These are phyloP conservation scores for Garrulus glandarius DNA, from an alignment of 2,797 vertebrate species.

Conservation along the genomic window DNA sequence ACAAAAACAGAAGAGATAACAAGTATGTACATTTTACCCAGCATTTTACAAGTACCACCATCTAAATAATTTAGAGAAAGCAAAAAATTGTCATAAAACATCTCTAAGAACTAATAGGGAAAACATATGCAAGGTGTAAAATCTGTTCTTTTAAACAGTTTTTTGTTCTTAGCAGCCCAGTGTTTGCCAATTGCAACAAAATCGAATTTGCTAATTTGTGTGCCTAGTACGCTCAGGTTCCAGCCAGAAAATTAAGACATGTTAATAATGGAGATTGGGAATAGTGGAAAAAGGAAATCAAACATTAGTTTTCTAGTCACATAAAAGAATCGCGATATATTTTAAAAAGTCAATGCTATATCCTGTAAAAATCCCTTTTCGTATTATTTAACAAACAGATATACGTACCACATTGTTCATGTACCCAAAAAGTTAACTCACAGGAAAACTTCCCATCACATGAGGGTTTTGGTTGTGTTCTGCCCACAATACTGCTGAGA, in stretches of 20 bases:
- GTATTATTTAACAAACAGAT: constrained; percentile 6
- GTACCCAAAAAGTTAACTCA: constrained; percentile 54
- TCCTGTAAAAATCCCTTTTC: constrained; percentile 66
- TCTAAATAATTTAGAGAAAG: constrained; percentile 88
- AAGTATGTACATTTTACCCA: constrained; percentile 90
- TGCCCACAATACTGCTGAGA: not conserved
- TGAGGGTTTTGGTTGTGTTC: not conserved
- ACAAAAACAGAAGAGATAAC: constrained; percentile 85
- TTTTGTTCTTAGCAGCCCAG: constrained; percentile 67
- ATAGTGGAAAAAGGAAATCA: constrained; percentile 56
- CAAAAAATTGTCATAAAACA: constrained; percentile 72
- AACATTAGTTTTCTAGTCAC: constrained; percentile 64
- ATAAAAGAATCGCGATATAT: not conserved
- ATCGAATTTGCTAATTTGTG: constrained; percentile 18
- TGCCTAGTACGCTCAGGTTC: constrained; percentile 64
- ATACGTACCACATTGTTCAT: constrained; percentile 26
- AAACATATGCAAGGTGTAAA: constrained; percentile 54
- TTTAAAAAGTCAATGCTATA: not conserved
- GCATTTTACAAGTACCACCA: constrained; percentile 79
- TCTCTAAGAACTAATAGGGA: constrained; percentile 39
- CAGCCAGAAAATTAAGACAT: constrained; percentile 77
- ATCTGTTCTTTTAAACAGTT: constrained; percentile 15
- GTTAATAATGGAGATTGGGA: constrained; percentile 67
- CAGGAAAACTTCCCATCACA: not conserved
- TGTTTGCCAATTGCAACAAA: constrained; percentile 66